phyloP scores from a whole-genome alignment of 2,888 invertebrate species.

The Cyclophora albipunctata region DNA sequence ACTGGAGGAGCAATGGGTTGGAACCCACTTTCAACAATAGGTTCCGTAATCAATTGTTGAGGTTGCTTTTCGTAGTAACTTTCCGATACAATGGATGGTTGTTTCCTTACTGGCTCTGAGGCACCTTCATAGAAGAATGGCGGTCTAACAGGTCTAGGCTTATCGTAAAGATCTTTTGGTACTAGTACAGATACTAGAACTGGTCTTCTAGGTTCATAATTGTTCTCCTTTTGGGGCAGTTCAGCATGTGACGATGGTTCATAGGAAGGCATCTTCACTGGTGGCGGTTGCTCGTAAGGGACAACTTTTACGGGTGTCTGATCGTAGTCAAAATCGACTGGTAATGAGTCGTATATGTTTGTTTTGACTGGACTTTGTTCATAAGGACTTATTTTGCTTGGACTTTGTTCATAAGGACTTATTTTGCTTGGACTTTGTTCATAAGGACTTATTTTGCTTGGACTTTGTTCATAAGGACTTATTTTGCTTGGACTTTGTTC shows the following conservation, averaged over 20 bases:
- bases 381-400: too few relatives aligned
- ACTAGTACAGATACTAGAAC: constrained; percentile 33
- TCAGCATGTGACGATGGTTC: not conserved
- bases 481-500: too few relatives aligned
- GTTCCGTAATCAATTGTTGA: constrained; percentile 29
- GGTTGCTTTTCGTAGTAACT: constrained; percentile 57
- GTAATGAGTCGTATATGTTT: too few relatives aligned
- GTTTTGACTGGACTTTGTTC: too few relatives aligned
- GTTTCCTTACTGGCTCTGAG: constrained; percentile 39
- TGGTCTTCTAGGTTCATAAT: constrained; percentile 39
- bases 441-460: constrained; percentile 1
- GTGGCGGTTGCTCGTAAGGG: not conserved
- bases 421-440: constrained; percentile 1
- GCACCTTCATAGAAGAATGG: constrained; percentile 41
- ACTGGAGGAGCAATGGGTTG: constrained; percentile 45
- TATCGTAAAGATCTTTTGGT: constrained; percentile 49
- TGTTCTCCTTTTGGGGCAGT: constrained; percentile 24
- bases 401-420: not conserved
- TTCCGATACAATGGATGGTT: constrained; percentile 51
- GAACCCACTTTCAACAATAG: constrained; percentile 55
- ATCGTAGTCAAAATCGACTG: too few relatives aligned
- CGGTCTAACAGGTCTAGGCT: constrained; percentile 46
- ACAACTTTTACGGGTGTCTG: too few relatives aligned
- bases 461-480: too few relatives aligned
- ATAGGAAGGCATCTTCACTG: constrained; percentile 5